These are phyloP conservation scores for Strigamia crassipes DNA, from an alignment of 2,888 invertebrate species.

Conservation along the genomic window DNA sequence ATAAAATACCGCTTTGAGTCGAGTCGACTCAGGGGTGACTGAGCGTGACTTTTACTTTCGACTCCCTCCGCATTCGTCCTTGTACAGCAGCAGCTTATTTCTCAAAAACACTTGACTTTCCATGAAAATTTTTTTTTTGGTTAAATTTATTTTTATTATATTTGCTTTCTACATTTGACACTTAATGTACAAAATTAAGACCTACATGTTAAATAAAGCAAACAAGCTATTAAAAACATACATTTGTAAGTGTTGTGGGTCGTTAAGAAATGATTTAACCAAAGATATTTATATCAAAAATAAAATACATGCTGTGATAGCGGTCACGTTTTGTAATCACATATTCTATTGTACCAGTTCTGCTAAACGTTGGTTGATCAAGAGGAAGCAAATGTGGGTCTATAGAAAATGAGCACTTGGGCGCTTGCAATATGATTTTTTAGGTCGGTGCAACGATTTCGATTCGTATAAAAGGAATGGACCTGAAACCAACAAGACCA, in stretches of 20 bases:
- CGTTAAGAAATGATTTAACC: neutral
- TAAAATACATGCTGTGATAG: neutral
- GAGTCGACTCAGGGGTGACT: constrained; percentile 29
- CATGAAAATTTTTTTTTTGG: neutral
- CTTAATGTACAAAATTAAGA: neutral
- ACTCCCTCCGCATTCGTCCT: constrained; percentile 1
- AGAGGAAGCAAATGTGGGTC: constrained; percentile 5
- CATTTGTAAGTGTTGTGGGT: neutral
- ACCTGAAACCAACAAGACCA: neutral
- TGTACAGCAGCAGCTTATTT: neutral
- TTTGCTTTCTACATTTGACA: too few species aligned
- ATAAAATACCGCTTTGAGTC: constrained; percentile 34
- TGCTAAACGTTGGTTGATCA: neutral
- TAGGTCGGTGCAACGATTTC: constrained; percentile 22
- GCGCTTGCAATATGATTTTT: constrained; percentile 6
- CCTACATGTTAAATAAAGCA: neutral
- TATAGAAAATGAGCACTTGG: neutral
- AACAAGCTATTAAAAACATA: neutral
- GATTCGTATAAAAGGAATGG: neutral
- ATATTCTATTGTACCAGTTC: neutral
- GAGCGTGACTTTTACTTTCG: constrained; percentile 34
- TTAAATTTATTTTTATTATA: neutral
- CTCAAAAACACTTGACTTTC: constrained; percentile 16
- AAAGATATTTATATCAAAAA: neutral
- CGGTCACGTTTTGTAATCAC: neutral